Evolutionary conservation across 2,797 vertebrate genomes (phyloP).

Genomic region (Melopsittacus undulatus): DNA sequence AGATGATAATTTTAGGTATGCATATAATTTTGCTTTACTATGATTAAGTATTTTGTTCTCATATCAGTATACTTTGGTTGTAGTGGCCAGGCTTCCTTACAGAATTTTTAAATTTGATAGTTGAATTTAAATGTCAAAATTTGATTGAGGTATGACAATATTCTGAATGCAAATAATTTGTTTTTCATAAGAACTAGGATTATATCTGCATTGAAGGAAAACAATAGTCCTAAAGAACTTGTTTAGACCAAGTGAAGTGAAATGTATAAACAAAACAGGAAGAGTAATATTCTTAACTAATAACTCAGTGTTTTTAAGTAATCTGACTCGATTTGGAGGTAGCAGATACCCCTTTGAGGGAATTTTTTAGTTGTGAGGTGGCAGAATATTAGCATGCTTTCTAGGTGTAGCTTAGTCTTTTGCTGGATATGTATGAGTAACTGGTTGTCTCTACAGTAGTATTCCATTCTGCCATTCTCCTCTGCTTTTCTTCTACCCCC

Average conservation of each 20-base stretch:
- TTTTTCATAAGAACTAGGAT: background rate
- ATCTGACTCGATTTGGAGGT: background rate
- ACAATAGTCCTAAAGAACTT: background rate
- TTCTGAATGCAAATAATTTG: background rate
- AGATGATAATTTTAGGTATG: constrained; percentile 69
- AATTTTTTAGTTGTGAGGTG: background rate
- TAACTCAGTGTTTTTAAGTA: background rate
- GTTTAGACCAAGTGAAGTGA: background rate
- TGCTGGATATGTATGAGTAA: background rate
- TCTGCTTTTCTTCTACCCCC: background rate
- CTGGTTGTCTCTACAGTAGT: background rate
- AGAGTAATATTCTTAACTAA: background rate
- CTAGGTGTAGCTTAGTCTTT: background rate
- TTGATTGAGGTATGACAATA: background rate
- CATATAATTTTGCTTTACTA: background rate
- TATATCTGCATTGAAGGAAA: background rate
- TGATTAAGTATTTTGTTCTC: background rate
- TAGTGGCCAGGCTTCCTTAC: background rate
- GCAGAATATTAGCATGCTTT: background rate
- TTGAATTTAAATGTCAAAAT: background rate
- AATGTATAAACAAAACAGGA: background rate
- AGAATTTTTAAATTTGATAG: background rate
- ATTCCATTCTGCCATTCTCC: background rate
- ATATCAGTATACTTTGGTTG: background rate
- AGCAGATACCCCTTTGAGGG: background rate